Conservation (phyloP, 2,888 invertebrate genomes). For the Aphidius colemani region DNA sequence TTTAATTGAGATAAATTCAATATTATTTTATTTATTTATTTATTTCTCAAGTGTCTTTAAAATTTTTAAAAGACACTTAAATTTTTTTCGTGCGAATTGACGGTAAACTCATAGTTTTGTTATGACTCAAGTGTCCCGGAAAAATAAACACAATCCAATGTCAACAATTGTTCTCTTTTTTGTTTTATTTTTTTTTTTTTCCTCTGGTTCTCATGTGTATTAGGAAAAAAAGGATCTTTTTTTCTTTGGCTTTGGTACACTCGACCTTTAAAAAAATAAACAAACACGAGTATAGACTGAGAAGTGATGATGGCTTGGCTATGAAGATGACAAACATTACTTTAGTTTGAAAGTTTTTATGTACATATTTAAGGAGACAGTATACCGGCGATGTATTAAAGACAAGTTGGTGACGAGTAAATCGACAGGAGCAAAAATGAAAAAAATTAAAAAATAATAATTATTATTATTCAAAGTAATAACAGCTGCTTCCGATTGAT, state of each 20-base stretch:
- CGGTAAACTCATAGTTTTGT: constrained; percentile 4
- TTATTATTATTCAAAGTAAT: constrained; percentile 15
- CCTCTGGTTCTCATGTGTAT: constrained; percentile 18
- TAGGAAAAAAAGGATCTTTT: constrained; percentile 5
- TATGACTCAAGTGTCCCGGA: constrained; percentile 15
- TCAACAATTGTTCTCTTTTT: constrained; percentile 13
- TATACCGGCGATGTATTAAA: too few species aligned
- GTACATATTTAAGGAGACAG: too few species aligned
- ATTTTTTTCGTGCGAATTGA: constrained; percentile 11
- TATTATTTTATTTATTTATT: too few species aligned
- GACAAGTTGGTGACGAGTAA: constrained; percentile 21
- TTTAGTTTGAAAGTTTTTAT: constrained; percentile 18
- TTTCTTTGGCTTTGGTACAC: constrained; percentile 21
- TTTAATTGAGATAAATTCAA: too few species aligned
- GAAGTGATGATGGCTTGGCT: neutral
- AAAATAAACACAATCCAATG: constrained; percentile 10
- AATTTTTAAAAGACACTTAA: neutral
- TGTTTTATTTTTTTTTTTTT: constrained; percentile 8
- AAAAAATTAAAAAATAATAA: constrained; percentile 14
- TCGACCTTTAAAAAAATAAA: constrained; percentile 24
- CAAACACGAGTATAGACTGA: constrained; percentile 27
- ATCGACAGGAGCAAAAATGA: constrained; percentile 29
- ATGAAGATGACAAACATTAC: constrained; percentile 31
- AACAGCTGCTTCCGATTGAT: constrained; percentile 38
- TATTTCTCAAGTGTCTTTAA: neutral